Conservation (phyloP, 2,888 invertebrate genomes). For the Malthinus seriepunctatus region DNA sequence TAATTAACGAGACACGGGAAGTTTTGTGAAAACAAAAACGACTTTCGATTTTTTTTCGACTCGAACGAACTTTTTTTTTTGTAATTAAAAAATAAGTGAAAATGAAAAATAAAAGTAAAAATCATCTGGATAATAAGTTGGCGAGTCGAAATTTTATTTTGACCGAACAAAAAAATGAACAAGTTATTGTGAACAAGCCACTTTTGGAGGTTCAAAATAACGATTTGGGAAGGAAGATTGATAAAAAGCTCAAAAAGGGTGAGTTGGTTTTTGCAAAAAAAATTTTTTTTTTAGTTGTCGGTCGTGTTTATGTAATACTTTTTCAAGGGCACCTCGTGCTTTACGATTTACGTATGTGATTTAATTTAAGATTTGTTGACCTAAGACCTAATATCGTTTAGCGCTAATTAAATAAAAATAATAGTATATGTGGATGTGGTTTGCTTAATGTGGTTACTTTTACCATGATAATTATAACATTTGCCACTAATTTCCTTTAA, state of each 20-base stretch:
- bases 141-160: conserved; percentile 59
- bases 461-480: background rate
- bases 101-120: conserved; percentile 49
- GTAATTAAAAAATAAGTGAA: conserved; percentile 23
- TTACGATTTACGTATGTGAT: background rate
- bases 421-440: background rate
- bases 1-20: conserved; percentile 2
- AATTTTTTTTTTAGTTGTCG: no score
- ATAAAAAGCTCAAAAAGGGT: conserved; percentile 51
- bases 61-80: conserved; percentile 16
- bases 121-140: conserved; percentile 41
- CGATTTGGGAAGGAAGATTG: conserved; percentile 57
- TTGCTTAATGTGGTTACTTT: background rate
- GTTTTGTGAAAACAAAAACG: conserved; percentile 13
- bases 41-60: conserved; percentile 21
- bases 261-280: conserved; percentile 28
- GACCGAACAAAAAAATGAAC: conserved; percentile 61
- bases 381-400: background rate
- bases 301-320: background rate
- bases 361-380: background rate
- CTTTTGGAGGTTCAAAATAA: conserved; percentile 60
- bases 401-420: no score
- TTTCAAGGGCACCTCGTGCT: no score
- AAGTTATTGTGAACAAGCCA: conserved; percentile 57
- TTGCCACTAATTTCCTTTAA: background rate